Evolutionary conservation across 2,888 invertebrate species (phyloP).

Genomic region (Parnassius mnemosyne): DNA sequence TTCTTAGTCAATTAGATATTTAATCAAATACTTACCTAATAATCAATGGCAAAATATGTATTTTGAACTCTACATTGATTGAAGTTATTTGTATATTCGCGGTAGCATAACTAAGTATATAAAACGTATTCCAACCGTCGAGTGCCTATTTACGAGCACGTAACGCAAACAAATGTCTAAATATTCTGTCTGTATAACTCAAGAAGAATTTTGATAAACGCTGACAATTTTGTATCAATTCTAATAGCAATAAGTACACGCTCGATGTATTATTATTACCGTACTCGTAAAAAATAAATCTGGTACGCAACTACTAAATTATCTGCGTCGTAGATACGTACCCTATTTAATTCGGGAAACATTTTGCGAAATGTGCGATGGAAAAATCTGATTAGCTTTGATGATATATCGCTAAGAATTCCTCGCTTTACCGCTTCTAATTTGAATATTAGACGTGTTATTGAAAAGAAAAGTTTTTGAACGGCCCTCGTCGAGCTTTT

Average conservation of each 20-base stretch:
- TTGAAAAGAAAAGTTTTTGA: conserved; percentile 78
- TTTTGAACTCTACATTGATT: background rate
- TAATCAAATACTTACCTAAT: no score
- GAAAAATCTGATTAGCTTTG: conserved; percentile 72
- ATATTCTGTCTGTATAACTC: conserved; percentile 8
- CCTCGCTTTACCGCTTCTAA: conserved; percentile 72
- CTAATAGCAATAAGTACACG: conserved; percentile 15
- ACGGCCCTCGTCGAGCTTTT: conserved; percentile 70
- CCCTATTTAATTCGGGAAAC: conserved; percentile 61
- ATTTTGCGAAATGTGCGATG: conserved; percentile 60
- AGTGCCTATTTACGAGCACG: conserved; percentile 14
- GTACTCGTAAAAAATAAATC: conserved; percentile 34
- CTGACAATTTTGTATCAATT: conserved; percentile 18
- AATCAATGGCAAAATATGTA: background rate
- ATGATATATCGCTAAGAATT: conserved; percentile 76
- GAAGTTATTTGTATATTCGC: conserved; percentile 4
- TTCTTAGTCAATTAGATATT: no score
- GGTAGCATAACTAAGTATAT: background rate
- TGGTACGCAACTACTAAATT: conserved; percentile 53
- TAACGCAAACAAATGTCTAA: conserved; percentile 20
- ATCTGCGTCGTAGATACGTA: conserved; percentile 35
- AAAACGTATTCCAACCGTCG: conserved; percentile 17
- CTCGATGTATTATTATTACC: conserved; percentile 12
- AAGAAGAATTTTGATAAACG: conserved; percentile 24
- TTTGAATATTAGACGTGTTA: conserved; percentile 81